Base-by-base conservation (phyloP, 2,113 vertebrate species). In the Uropsilus gracilis region DNA sequence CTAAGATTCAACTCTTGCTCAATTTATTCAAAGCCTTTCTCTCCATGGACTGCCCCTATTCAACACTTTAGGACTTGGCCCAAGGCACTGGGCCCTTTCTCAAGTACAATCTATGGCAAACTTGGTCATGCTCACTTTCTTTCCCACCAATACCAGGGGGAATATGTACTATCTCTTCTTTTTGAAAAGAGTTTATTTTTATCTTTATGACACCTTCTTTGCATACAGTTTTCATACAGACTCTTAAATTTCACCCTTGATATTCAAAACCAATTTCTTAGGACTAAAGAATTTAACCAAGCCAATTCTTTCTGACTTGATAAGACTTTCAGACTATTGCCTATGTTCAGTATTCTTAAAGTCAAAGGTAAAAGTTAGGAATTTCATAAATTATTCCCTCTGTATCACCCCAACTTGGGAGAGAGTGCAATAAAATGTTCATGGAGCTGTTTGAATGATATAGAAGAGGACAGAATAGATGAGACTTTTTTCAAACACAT, bases 181-280 rank as follows among this genome's bases (percentile, higher is more conserved):
- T 55, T 69, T 46, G 37, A 57, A 34, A 94, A 86, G 39, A 90
- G 75, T 66, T 80, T 80, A 32, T 57, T 57, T 28, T 81, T 90
- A 72, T 55, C 63, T 7, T 64, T 4, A 37, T 73, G 46, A 26
- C 7, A 18, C 37, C 57, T 86, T 90, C 64, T 86, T 66, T 5
- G 8, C 55, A n/a, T 20, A 72, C 46, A 22, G 48, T 76, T 77
- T 94, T 86, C n/a, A 34, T 64, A 39, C 37, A 85, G 55, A 61
- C 34, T 57, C 18, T 80, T 30, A 86, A 30, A 71, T 34, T 61
- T 95, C 26, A 30, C 59, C 59, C 71, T 77, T 77, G 50, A 82
- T 59, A 89, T 77, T 86, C 46, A 92, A 94, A 94, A 86, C 72
- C 8, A 71, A 81, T 24, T 71, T 86, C 55, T 82, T 37, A 91